Conservation (phyloP, 2,113 vertebrate genomes). For the Oostethus manadensis region DNA sequence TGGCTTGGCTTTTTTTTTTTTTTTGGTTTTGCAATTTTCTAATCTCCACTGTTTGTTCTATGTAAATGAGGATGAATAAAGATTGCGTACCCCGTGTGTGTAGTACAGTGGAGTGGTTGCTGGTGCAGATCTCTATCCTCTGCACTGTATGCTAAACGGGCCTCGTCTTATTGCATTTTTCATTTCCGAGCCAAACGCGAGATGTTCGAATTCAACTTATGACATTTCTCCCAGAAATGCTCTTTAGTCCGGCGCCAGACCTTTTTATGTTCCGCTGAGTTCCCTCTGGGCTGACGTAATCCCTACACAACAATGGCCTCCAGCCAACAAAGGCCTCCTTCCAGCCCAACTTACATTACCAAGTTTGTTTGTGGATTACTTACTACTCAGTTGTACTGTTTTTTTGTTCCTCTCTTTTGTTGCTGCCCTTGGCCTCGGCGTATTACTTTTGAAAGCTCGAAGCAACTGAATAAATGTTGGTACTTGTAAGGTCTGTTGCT, state of each 20-base stretch:
- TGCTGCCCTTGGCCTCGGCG: background rate
- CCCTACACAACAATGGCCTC: constrained; percentile 12
- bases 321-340: constrained; percentile 17
- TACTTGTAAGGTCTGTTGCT: constrained; percentile 27
- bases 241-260: background rate
- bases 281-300: constrained; percentile 25
- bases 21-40: background rate
- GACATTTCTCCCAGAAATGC: background rate
- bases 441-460: constrained; percentile 17
- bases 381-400: constrained; percentile 4
- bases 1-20: too few species aligned
- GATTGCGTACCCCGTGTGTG: background rate
- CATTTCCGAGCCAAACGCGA: background rate
- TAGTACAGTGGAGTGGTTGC: background rate
- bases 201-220: background rate
- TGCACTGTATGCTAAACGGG: background rate
- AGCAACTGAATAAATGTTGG: constrained; percentile 1
- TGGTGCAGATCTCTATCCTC: constrained; percentile 10
- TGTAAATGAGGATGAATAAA: constrained; percentile 15
- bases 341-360: background rate
- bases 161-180: background rate
- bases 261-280: constrained; percentile 9
- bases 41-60: background rate
- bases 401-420: background rate
- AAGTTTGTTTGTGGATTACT: constrained; percentile 1